Evolutionary conservation across 2,797 vertebrate genomes (phyloP).

Genomic region (Gephyroberyx darwinii): DNA sequence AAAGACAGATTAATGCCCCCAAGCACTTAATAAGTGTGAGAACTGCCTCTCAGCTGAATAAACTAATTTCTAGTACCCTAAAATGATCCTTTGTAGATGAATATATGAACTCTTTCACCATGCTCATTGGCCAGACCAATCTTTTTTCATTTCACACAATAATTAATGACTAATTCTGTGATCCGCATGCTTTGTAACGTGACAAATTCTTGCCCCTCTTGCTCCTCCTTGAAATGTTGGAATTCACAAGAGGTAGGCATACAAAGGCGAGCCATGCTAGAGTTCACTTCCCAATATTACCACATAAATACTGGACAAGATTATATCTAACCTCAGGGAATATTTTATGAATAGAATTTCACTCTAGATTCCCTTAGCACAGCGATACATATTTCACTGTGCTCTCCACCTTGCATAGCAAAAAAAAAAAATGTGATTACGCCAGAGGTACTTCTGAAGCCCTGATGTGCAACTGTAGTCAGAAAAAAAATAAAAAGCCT

Average conservation of each 20-base stretch:
- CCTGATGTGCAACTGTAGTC: conserved; percentile 17
- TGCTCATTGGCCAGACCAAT: conserved; percentile 43
- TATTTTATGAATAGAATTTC: conserved; percentile 69
- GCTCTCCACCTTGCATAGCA: conserved; percentile 1
- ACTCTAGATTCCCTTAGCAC: conserved; percentile 60
- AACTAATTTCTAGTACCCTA: conserved; percentile 44
- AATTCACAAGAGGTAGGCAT: conserved; percentile 36
- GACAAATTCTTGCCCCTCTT: conserved; percentile 34
- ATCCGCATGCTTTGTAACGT: conserved; percentile 45
- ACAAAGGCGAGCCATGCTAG: conserved; percentile 26
- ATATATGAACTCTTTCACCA: conserved; percentile 22
- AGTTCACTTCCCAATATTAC: conserved; percentile 47
- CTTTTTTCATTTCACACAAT: conserved; percentile 54
- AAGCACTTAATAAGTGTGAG: conserved; percentile 65
- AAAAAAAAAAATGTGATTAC: conserved; percentile 12
- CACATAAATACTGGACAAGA: conserved; percentile 50
- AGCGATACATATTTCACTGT: conserved; percentile 41
- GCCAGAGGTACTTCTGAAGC: conserved; percentile 22
- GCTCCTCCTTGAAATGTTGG: conserved; percentile 25
- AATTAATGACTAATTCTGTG: conserved; percentile 60
- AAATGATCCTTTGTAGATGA: conserved; percentile 47
- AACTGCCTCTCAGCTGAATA: conserved; percentile 57
- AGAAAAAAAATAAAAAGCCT: neutral
- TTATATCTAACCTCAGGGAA: conserved; percentile 52
- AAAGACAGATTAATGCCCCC: conserved; percentile 58